Evolutionary conservation across 2,113 vertebrate genomes (phyloP).

Genomic region (Vulpes lagopus): DNA sequence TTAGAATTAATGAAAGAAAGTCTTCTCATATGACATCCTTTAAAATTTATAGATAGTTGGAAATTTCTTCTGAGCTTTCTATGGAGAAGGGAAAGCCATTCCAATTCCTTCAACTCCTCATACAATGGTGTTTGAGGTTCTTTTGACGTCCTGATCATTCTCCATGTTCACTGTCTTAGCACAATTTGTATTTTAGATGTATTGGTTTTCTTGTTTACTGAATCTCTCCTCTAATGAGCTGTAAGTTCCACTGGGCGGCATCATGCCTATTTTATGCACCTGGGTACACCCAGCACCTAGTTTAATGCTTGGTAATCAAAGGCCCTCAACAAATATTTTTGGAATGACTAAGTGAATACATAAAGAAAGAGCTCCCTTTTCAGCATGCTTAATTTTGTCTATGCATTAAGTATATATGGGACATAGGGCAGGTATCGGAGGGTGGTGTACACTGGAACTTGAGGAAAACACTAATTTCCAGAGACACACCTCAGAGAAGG

Average conservation of each 20-base stretch:
- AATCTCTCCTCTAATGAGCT: background rate
- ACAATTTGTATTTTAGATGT: background rate
- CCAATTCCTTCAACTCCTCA: background rate
- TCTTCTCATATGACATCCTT: background rate
- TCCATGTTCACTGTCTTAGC: background rate
- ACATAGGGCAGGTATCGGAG: background rate
- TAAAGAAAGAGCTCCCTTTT: background rate
- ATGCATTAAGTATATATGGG: background rate
- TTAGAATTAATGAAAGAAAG: background rate
- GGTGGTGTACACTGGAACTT: background rate
- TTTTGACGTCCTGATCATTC: background rate
- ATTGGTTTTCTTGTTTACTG: background rate
- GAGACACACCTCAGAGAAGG: background rate
- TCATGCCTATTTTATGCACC: background rate
- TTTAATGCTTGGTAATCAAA: background rate
- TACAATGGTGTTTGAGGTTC: background rate
- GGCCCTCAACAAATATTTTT: background rate
- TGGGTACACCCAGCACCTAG: background rate
- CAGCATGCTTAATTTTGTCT: background rate
- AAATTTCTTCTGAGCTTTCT: background rate
- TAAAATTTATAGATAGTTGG: background rate
- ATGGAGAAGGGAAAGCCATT: background rate
- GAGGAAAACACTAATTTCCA: background rate
- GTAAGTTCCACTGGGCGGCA: background rate
- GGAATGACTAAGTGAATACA: background rate